Base-by-base conservation (phyloP, 2,888 invertebrate genomes). In the Leptogaster cylindrica region DNA sequence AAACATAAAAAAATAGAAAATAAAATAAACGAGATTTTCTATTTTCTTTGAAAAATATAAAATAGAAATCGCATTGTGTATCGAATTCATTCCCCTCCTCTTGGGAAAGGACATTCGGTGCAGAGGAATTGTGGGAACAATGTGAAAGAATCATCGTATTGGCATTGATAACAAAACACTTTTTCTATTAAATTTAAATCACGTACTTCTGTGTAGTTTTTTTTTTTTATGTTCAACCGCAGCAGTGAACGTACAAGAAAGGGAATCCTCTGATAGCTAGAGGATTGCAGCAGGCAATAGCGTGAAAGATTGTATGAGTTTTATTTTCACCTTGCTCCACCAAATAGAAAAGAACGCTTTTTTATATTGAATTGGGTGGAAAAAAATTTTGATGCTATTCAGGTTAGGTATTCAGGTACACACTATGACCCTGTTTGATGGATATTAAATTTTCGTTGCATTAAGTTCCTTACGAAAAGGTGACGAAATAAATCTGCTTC, bases 111-210 rank as follows among this genome's bases (percentile, higher is more conserved):
- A 55, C 39, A 55, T 36, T 33, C 16, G 6, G 28, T n/a, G 12
- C 55, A 33, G 25, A 50, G 39, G 25, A 23, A 25, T 10, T 25
- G 14, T 2, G 23, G 14, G 39, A 33, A 51, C 16, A 52, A 10
- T 55, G 23, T 55, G 20, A 39, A 39, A 16, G 18, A 23, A 55
- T n/a, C n/a, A n/a, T n/a, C n/a, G 36, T 33, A 55, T 55, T 55
- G 51, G 55, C 20, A 39, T 8, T 39, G 55, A 55, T 55, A 55
- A 36, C 36, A 55, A 55, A 36, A 55, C 55, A 55, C 39, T 39
- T 25, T 55, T 55, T 55, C 33, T 39, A 55, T 55, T 55, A 55
- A 55, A 55, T 55, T 55, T 39, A 55, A 55, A 55, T 55, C 55
- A 55, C 55, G 55, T 55, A 55, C 20, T 48, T 25, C 25, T 48